Evolutionary conservation across 2,888 invertebrate genomes (phyloP).

Genomic region (Dendrolimus houi): DNA sequence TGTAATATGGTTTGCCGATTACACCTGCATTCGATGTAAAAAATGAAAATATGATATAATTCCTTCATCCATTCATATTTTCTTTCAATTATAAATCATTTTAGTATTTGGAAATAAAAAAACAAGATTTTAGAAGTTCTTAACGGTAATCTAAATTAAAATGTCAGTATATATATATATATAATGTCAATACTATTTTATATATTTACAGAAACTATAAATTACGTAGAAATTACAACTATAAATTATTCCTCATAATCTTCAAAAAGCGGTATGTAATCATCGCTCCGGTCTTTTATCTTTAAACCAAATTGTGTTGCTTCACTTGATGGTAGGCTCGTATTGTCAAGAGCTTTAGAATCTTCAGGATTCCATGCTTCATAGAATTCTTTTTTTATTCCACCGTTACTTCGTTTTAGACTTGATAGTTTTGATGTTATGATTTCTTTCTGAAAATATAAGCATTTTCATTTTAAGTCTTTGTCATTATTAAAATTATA

Average conservation of each 20-base stretch:
- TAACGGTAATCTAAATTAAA: no score
- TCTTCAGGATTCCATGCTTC: constrained; percentile 42
- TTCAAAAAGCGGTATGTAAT: constrained; percentile 54
- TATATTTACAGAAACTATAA: constrained; percentile 1
- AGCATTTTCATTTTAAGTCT: no score
- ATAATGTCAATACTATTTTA: no score
- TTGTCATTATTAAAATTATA: no score
- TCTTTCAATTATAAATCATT: no score
- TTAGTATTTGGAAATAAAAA: no score
- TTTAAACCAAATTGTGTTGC: constrained; percentile 57
- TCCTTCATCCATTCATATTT: no score
- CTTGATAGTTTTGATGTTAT: constrained; percentile 42
- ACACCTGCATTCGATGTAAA: no score
- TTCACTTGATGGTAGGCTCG: constrained; percentile 22
- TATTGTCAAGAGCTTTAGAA: constrained; percentile 36
- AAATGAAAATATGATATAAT: no score
- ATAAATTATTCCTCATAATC: constrained; percentile 44
- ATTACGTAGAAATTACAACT: constrained; percentile 1
- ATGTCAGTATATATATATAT: no score
- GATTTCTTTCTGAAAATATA: constrained; percentile 49
- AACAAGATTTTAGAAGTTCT: no score
- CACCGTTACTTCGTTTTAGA: constrained; percentile 33
- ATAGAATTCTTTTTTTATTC: constrained; percentile 30
- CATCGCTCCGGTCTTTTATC: constrained; percentile 50
- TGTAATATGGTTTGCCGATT: no score